These are phyloP conservation scores for Vulpes lagopus DNA, from an alignment of 2,113 vertebrate genomes.

Conservation along the genomic window DNA sequence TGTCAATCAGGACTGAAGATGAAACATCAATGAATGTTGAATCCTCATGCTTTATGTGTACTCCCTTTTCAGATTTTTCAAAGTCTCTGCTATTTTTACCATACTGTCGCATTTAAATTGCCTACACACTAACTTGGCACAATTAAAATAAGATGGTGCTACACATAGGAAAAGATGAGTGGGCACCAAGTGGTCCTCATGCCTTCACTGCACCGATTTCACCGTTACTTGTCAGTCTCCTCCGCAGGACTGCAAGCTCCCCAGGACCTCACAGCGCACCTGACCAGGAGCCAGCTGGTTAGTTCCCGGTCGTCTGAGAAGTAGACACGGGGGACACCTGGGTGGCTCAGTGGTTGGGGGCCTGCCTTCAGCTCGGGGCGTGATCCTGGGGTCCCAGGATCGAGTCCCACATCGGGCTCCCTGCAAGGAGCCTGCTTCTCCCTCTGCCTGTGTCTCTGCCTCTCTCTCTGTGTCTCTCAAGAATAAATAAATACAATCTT, in stretches of 20 bases:
- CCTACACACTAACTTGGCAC: constrained; percentile 97
- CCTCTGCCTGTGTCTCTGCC: too few relatives aligned
- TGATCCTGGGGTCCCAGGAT: too few relatives aligned
- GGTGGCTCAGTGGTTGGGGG: too few relatives aligned
- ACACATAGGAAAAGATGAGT: neutral
- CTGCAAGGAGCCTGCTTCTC: too few relatives aligned
- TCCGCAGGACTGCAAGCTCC: neutral
- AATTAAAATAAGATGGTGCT: constrained; percentile 97
- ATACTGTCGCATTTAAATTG: constrained; percentile 93
- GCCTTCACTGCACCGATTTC: neutral
- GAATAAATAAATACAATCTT: too few relatives aligned
- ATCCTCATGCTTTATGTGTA: constrained; percentile 86
- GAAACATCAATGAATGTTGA: constrained; percentile 90
- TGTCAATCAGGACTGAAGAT: constrained; percentile 87
- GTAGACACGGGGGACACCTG: too few relatives aligned
- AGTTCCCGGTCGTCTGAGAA: neutral
- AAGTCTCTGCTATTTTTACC: constrained; percentile 93
- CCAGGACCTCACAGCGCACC: neutral
- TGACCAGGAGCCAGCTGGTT: neutral
- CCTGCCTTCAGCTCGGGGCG: too few relatives aligned
- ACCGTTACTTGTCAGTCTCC: neutral
- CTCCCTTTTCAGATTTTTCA: constrained; percentile 89
- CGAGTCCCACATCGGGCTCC: too few relatives aligned
- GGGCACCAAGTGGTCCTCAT: neutral
- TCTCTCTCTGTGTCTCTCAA: too few relatives aligned